A percentile compares a stretch with the other conserved stretches of the same genome.
Evolutionary conservation across 2,888 invertebrate genomes (phyloP).

Genomic region (Melitaea athalia): DNA sequence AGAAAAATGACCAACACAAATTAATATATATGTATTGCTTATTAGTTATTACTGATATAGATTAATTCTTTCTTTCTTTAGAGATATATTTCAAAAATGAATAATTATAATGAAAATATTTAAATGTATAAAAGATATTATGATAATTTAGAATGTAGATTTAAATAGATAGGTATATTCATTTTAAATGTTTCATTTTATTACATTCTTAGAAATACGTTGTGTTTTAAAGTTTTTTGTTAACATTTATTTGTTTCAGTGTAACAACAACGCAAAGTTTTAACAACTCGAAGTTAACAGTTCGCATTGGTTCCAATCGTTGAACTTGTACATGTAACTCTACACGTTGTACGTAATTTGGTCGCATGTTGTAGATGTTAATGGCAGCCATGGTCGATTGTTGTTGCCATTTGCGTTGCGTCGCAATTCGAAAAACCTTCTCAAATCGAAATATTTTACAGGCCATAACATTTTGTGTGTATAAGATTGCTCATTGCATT

Average conservation of each 20-base stretch:
- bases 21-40: no score
- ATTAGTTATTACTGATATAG: no score
- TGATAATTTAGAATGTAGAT: no score
- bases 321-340: neutral
- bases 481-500: neutral
- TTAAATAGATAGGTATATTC: no score
- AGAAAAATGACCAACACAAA: no score
- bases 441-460: neutral
- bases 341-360: slow-evolving; percentile 4
- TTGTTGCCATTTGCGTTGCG: neutral
- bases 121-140: no score
- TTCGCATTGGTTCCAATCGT: neutral
- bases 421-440: neutral
- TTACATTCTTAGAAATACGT: no score
- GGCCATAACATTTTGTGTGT: neutral
- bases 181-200: no score
- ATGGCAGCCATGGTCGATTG: neutral
- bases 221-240: no score
- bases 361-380: slow-evolving; percentile 2
- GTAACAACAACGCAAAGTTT: neutral
- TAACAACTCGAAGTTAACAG: slow-evolving; percentile 5
- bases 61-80: no score
- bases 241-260: neutral
- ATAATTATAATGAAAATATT: no score
- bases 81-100: no score